Evolutionary conservation across 1,140 invertebrate genomes (phyloP), one percentile per base, ranked within the genome.

Genomic region (Papilio aristodemus): DNA sequence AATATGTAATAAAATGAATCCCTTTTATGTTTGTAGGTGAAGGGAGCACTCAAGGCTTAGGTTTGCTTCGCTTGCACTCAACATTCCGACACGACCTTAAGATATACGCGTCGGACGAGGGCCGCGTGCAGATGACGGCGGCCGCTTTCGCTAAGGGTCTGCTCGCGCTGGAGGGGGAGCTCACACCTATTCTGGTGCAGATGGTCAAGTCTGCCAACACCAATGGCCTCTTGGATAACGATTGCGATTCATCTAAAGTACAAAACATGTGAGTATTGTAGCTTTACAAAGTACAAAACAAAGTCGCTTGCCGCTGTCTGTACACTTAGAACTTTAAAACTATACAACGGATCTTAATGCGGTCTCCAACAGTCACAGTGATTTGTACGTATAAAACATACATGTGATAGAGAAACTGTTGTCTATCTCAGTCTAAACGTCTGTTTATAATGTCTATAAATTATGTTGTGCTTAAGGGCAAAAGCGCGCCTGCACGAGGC

Each of bases 181-280:
- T 99, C 3, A 99, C 99, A 0, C 99, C 99, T 0, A 99, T 99
- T 86, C 92, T 99, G 13, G 98, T 99, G 11, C 99, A 99, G 92
- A 99, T 99, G 99, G 99, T 99, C 0, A 99, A 99, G 89, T 98
- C 97, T 80, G 98, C 98, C 1, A 99, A 99, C 84, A 99, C 98
- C 0, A 99, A 99, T 92, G 98, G 99, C 4, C 89, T 99, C 10
- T 89, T 99, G 27, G 99, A 99, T 86, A 99, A 99, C 85, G 98
- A 99, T 86, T 98, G 97, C 83, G 98, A 99, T 89, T 98, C 97
- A 19, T 97, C 96, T 79, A 99, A 99, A 92, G 97, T 97, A 85
- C 97, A 99, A 87, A 97, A 98, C 85, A 96, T 97, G 97, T 98
- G 92, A 95, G 96, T 93, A 32, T 14, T 2, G 9, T 72, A 19